Evolutionary conservation across 2,113 vertebrate genomes (phyloP), one percentile per base, ranked within the genome.

Genomic region (Phalacrocorax aristotelis): DNA sequence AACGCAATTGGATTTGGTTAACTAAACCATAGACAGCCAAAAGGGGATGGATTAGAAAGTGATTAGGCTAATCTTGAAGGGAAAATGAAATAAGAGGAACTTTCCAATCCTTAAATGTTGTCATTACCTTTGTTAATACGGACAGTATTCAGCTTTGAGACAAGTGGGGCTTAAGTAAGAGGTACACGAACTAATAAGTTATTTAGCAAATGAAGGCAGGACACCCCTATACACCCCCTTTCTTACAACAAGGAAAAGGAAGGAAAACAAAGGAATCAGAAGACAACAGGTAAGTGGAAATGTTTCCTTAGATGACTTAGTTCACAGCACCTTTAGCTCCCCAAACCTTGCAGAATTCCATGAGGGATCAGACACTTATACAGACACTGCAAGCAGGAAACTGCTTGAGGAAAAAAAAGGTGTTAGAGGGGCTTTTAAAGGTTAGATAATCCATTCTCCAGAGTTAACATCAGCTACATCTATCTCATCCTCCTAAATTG

Each of bases 1-100:
- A 92, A 89, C 2, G 29, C 84, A 82, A 84, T 72, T 93, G 79
- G 87, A 92, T 97, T 92, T 82, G 79, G 58, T 61, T 68, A 93
- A 70, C 52, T 91, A 71, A 90, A 76, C 55, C 66, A 66, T 0
- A 30, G 58, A 77, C 15, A 77, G 57, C 34, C 61, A 66, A 85
- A 86, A 84, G 22, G 52, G 61, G 34, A 17, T 78, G 92, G 85
- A 66, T 78, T 95, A 90, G 68, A 93, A 83, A 81, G 27, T 74
- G 40, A 84, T 90, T 87, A 91, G 27, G 40, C 61, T 94, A 71
- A 69, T 88, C 66, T 65, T 92, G 87, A 89, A 90, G 30, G 60
- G 44, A 25, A 76, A 76, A 89, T 51, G 13, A 91, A 85, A 89
- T 30, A 27, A 88, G 46, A 68, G 48, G 25, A 89, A 77, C 34